Evolutionary conservation across 2,797 vertebrate genomes (phyloP).

Genomic region (Hemibagrus guttatus): DNA sequence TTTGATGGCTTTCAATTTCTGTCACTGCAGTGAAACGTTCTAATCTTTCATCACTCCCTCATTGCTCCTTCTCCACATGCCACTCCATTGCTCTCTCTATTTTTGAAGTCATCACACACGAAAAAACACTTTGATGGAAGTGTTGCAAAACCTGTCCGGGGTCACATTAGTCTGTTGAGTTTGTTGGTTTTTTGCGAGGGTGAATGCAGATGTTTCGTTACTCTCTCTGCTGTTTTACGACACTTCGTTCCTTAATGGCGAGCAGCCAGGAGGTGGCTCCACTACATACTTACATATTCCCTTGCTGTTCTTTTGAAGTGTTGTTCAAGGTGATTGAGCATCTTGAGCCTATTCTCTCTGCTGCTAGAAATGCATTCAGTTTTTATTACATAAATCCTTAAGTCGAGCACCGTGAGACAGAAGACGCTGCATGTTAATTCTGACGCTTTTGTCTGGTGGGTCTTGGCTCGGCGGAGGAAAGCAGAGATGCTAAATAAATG

Average conservation of each 20-base stretch:
- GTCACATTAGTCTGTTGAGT: conserved; percentile 12
- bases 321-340: conserved; percentile 57
- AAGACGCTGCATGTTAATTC: conserved; percentile 66
- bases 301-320: conserved; percentile 42
- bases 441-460: conserved; percentile 59
- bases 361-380: conserved; percentile 49
- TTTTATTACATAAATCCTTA: conserved; percentile 58
- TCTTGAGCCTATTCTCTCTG: conserved; percentile 54
- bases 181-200: conserved; percentile 11
- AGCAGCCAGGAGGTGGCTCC: not conserved
- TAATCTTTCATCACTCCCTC: conserved; percentile 46
- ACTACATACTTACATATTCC: conserved; percentile 23
- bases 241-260: conserved; percentile 8
- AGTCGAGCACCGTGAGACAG: conserved; percentile 53
- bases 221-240: not conserved
- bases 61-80: conserved; percentile 18
- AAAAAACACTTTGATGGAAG: not conserved
- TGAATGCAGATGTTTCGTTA: conserved; percentile 25
- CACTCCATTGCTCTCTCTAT: conserved; percentile 22
- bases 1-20: conserved; percentile 54
- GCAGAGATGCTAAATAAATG: conserved; percentile 66
- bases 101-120: conserved; percentile 14
- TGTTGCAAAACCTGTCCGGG: not conserved
- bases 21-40: conserved; percentile 29
- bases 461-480: conserved; percentile 58